Evolutionary conservation across 1,140 invertebrate species (phyloP), one percentile per base, ranked within the genome.

Genomic region (Laodelphax striatellus): DNA sequence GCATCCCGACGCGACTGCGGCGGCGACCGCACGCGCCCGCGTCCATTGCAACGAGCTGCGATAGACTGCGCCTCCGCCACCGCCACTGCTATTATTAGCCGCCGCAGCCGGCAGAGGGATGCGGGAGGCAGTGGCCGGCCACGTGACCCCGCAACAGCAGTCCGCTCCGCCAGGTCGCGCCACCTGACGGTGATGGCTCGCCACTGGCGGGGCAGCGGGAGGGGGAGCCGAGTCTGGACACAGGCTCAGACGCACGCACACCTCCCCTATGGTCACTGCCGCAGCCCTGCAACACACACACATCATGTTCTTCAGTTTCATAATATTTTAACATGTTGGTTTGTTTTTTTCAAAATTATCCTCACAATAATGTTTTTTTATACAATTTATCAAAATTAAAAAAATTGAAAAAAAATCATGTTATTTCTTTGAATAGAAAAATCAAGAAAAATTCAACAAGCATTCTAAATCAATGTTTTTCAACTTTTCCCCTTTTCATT

Each of bases 91-190:
- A 64, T 58, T 60, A 59, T 57, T 64, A 55, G 64, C 21, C 54
- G 50, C 58, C 66, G n/a, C n/a, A 34, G 57, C 54, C 66, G 64
- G 57, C 69, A 69, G 68, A 5, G 72, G 70, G 43, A 73, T 63
- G 34, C 72, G 71, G 6, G 73, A 62, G 31, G 71, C 69, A 3
- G 57, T 19, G 57, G 24, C 24, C 24, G 70, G 70, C 14, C 72
- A 70, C 8, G 72, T 67, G 3, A 72, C 71, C 52, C 74, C 74
- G 68, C 74, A 75, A 50, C 74, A 75, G 28, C 72, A 73, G 55
- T 73, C 72, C 55, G 68, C 62, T 65, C 61, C 57, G 67, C 63
- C 24, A 71, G 62, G 22, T 70, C 69, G 46, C 70, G 66, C 52
- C 57, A 58, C 63, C 52, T 50, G 17, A 31, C 24, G 24, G 24